Conservation (phyloP, 2,797 vertebrate genomes). For the Fratercula arctica region DNA sequence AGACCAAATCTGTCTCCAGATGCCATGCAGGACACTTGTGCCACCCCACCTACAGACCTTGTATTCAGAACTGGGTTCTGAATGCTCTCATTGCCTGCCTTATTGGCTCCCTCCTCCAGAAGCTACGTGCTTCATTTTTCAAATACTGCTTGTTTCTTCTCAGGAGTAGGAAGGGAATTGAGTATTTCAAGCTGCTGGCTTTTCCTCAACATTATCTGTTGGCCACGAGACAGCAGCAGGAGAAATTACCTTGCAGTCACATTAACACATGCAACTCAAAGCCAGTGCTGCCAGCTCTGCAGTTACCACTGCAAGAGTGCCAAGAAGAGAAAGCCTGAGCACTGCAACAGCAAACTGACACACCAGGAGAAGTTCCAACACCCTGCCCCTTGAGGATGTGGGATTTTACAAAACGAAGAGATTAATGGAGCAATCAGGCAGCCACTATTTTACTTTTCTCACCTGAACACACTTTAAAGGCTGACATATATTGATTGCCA, state of each 20-base stretch:
- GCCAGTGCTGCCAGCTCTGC: background rate
- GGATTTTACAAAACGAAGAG: background rate
- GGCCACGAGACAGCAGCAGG: background rate
- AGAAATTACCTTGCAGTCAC: background rate
- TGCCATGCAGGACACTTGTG: background rate
- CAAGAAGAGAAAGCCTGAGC: background rate
- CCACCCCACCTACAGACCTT: background rate
- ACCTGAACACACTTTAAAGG: background rate
- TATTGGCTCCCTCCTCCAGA: background rate
- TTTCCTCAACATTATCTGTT: background rate
- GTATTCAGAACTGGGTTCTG: background rate
- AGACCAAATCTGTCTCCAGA: background rate
- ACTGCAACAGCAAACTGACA: background rate
- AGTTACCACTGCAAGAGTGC: background rate
- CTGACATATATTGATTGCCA: background rate
- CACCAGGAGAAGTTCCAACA: background rate
- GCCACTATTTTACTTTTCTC: background rate
- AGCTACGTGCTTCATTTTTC: background rate
- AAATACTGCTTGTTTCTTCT: background rate
- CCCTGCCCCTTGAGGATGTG: background rate
- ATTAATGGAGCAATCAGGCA: background rate
- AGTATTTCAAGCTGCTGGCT: background rate
- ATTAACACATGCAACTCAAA: background rate
- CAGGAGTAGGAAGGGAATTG: background rate
- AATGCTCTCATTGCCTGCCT: background rate